Evolutionary conservation across 2,888 invertebrate genomes (phyloP), one percentile per base, ranked within the genome.

Genomic region (Listrodromus nycthemerus): DNA sequence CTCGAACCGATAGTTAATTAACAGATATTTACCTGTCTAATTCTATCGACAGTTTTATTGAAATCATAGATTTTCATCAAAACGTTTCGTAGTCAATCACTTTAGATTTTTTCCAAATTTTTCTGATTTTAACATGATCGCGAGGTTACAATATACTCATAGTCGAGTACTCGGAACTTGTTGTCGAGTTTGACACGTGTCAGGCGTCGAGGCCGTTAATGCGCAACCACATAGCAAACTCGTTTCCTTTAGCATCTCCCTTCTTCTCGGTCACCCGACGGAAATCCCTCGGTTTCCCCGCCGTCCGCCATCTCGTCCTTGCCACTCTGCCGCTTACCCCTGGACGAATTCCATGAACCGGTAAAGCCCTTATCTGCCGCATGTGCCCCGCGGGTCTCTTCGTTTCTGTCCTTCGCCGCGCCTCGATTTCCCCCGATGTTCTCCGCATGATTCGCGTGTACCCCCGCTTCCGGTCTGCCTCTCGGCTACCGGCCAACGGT

Each of bases 281-380:
- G 41, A 16, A 30, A n/a, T 52, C 8, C 45, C 19, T 2, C 66
- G 65, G 21, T 76, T 66, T 76, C 67, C 33, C 78, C 66, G 37
- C 71, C 27, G 19, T 52, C 74, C 63, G 21, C 52, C 63, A 63
- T 58, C 65, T 79, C 77, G 71, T 13, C 63, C 80, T 63, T 76
- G 83, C 80, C 52, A 73, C 77, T 77, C 73, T 55, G 63, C 66
- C 66, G 45, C 73, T 77, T 45, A 70, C 73, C 67, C 73, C 27
- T 24, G 71, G 76, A 73, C 77, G 80, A 69, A 80, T 83, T 80
- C 69, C 77, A 80, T 76, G 75, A 74, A 77, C 67, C 80, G 73
- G 77, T 80, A 74, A 73, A 73, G 80, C 73, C 83, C 83, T 80
- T 80, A 83, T 83, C 83, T 80, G 55, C 45, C 55, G 58, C 48